Percentiles rank a stretch among this genome's conserved stretches.
Conservation (phyloP, 2,797 vertebrate genomes). For the Rhynchotus rufescens region DNA sequence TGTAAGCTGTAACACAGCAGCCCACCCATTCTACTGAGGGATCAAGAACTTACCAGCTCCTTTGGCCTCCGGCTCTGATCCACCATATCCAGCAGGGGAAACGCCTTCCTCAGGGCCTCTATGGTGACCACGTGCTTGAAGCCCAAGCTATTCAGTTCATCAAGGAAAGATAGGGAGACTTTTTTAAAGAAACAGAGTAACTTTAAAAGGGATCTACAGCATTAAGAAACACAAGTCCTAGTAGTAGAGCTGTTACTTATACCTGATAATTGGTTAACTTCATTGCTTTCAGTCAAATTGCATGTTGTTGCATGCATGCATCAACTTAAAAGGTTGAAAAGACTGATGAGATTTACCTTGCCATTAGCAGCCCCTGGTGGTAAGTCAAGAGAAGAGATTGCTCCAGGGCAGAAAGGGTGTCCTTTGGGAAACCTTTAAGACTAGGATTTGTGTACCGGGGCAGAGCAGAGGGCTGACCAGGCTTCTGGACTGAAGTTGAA, state of each 20-base stretch:
- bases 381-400: not conserved
- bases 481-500: not conserved
- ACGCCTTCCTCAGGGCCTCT: slow-evolving; percentile 88
- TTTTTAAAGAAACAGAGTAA: not conserved
- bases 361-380: not conserved
- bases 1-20: not conserved
- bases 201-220: not conserved
- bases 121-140: slow-evolving; percentile 91
- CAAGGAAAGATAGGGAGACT: slow-evolving; percentile 58
- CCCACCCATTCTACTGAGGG: not conserved
- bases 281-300: not conserved
- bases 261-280: not conserved
- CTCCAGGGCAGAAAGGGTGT: not conserved
- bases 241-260: not conserved
- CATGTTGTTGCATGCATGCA: not conserved
- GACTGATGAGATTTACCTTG: not conserved
- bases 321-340: not conserved
- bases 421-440: not conserved
- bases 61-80: slow-evolving; percentile 92
- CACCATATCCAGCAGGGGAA: slow-evolving; percentile 93
- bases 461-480: not conserved
- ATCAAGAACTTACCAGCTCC: slow-evolving; percentile 76
- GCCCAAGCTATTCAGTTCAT: slow-evolving; percentile 84
- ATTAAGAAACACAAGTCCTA: not conserved
- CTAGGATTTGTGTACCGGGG: fast-evolving